These are phyloP conservation scores for Mormyrops attenuatus DNA, from an alignment of 2,797 vertebrate genomes.

Conservation along the genomic window DNA sequence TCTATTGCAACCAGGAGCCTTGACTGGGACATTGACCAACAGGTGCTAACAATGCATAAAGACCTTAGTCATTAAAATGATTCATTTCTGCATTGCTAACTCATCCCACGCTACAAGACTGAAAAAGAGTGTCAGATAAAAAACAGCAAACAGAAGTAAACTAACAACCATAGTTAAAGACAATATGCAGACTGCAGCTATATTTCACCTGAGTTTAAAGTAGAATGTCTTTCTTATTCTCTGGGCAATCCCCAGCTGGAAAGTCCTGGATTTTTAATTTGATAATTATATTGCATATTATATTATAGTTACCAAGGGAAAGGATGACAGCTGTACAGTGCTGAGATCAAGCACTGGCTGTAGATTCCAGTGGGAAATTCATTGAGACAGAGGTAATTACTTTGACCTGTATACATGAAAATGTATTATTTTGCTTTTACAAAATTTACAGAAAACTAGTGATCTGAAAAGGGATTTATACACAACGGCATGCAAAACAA, in stretches of 20 bases:
- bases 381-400: neutral
- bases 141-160: neutral
- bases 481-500: neutral
- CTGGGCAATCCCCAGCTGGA: neutral
- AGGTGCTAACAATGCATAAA: neutral
- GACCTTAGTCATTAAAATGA: neutral
- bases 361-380: neutral
- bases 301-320: neutral
- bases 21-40: neutral
- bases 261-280: constrained; percentile 9
- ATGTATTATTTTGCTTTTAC: constrained; percentile 2
- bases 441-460: neutral
- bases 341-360: neutral
- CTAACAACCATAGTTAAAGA: neutral
- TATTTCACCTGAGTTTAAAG: neutral
- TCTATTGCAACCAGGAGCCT: neutral
- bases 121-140: neutral
- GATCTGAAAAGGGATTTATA: neutral
- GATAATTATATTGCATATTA: constrained; percentile 3
- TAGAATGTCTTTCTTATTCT: neutral
- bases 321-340: neutral
- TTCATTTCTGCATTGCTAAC: neutral
- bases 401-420: neutral
- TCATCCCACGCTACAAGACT: neutral
- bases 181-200: neutral